phyloP scores from a whole-genome alignment of 2,113 vertebrate genomes.

The Procavia capensis region DNA sequence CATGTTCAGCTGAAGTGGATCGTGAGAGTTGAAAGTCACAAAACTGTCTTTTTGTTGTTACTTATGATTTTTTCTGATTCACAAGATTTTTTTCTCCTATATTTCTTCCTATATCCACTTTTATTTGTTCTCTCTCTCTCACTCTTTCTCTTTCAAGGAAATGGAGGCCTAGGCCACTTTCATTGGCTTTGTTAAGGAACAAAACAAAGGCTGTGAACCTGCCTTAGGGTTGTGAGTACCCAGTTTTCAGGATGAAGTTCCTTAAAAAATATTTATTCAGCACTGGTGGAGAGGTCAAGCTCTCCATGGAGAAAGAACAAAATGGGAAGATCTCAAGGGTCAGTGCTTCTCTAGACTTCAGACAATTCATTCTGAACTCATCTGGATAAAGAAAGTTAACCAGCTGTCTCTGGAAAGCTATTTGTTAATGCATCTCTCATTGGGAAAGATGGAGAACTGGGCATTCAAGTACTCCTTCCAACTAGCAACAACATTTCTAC shows the following conservation, averaged over 20 bases:
- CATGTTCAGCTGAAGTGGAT: background rate
- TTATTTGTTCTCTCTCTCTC: too few relatives aligned
- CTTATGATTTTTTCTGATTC: background rate
- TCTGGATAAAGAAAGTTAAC: background rate
- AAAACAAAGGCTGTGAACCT: background rate
- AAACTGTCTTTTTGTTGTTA: background rate
- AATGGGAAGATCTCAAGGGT: background rate
- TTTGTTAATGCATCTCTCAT: background rate
- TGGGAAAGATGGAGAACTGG: rapidly evolving
- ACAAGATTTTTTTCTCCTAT: background rate
- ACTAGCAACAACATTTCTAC: background rate
- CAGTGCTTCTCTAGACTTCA: background rate
- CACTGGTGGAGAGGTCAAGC: background rate
- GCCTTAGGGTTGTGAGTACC: background rate
- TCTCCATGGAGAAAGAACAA: background rate
- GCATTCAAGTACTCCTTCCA: background rate
- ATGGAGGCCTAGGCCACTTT: background rate
- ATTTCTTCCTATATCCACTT: background rate
- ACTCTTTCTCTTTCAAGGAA: background rate
- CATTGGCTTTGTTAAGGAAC: background rate
- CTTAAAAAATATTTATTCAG: background rate
- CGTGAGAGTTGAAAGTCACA: background rate
- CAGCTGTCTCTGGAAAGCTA: background rate
- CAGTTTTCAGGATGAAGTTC: background rate
- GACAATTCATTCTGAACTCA: background rate